Conservation (phyloP, 2,888 invertebrate genomes). For the Deilephila porcellus region DNA sequence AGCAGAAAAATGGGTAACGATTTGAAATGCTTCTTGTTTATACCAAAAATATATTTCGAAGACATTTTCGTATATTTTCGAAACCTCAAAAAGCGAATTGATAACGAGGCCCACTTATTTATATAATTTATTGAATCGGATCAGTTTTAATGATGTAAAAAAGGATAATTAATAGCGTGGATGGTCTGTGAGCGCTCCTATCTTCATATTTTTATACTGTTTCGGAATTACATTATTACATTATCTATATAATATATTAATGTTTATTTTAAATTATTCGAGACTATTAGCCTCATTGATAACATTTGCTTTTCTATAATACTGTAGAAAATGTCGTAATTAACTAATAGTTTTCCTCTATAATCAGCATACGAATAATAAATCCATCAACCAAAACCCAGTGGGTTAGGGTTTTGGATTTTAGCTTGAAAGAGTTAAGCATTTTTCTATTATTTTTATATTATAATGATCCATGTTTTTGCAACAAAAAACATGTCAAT, state of each 20-base stretch:
- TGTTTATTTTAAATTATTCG: neutral
- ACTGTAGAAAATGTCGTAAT: too few species aligned
- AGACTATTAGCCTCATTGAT: too few species aligned
- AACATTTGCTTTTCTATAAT: too few species aligned
- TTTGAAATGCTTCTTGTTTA: neutral
- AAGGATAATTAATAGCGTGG: neutral
- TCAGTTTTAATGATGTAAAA: constrained; percentile 6
- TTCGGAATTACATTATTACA: neutral
- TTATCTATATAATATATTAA: neutral
- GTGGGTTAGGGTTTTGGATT: too few species aligned
- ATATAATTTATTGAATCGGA: neutral
- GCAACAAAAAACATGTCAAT: too few species aligned
- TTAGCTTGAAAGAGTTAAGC: too few species aligned
- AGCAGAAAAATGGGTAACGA: too few species aligned
- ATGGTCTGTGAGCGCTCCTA: neutral
- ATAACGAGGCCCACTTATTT: neutral
- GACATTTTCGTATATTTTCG: neutral
- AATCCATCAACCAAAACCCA: too few species aligned
- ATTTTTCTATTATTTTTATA: too few species aligned
- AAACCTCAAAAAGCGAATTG: neutral
- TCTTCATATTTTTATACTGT: neutral
- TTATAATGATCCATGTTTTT: too few species aligned
- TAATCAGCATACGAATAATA: too few species aligned
- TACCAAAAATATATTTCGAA: neutral
- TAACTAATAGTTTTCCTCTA: too few species aligned